Evolutionary conservation across 2,113 vertebrate species (phyloP).

Genomic region (Sinocyclocheilus grahami): DNA sequence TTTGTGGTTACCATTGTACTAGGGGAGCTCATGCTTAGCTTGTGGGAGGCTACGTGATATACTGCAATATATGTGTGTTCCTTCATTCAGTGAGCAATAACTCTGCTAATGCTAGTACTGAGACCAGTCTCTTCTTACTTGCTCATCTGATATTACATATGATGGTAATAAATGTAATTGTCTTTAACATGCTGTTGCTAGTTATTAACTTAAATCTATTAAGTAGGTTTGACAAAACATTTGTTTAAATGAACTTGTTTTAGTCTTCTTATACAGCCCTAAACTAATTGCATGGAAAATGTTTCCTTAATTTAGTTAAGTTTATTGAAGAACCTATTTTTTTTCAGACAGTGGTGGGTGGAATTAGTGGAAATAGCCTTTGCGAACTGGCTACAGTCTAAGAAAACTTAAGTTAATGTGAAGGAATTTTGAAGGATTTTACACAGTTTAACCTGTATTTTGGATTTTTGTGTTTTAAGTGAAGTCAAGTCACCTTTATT

Average conservation of each 20-base stretch:
- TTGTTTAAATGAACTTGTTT: background rate
- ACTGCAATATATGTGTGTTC: background rate
- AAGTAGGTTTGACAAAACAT: background rate
- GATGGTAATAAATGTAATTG: background rate
- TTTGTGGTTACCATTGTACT: background rate
- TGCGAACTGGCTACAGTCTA: no score
- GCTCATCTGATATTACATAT: background rate
- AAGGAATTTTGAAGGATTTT: no score
- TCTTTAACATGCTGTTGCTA: background rate
- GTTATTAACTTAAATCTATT: background rate
- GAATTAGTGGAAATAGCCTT: background rate
- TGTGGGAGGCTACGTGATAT: no score
- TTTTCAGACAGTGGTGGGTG: no score
- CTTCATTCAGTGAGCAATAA: background rate
- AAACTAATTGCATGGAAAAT: background rate
- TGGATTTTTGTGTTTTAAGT: no score
- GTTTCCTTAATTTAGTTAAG: background rate
- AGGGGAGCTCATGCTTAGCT: background rate
- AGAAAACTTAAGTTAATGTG: no score
- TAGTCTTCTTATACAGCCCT: background rate
- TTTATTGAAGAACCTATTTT: background rate
- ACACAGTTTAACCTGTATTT: no score
- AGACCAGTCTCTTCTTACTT: background rate
- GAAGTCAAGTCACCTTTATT: no score
- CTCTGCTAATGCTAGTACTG: background rate